Base-by-base conservation (phyloP, 2,113 vertebrate genomes). In the Ascaphus truei region DNA sequence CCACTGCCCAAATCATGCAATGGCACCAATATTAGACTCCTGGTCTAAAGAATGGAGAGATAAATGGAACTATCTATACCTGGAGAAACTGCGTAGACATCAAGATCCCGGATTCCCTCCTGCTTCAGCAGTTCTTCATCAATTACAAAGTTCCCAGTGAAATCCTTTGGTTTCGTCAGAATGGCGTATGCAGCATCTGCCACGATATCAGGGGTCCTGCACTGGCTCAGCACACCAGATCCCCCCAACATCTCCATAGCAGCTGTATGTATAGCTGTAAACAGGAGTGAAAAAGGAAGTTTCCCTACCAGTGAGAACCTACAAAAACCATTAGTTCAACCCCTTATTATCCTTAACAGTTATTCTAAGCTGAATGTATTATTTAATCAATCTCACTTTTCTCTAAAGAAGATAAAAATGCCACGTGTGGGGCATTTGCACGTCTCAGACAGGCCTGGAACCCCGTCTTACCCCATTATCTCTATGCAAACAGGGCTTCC, bases 161-260 rank as follows among this genome's bases (percentile, higher is more conserved):
- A 98, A 77, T 68, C 90, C 79, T 84, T 91, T 0, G 92, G 89
- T 55, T 85, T 90, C 65, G 86, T 86, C 69, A 99, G 86, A 80
- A 99, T 82, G 73, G 89, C 88, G 27, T 98, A 98, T 1, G 97
- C 97, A 26, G 97, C 96, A 64, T 99, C 97, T 0, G 97, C 95
- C 41, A 99, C 87, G 73, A 98, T 98, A 53, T 98, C 96, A 0
- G 87, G 86, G 22, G 90, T 99, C 31, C 97, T 91, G 78, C 96
- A 98, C n/a, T 96, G 95, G 29, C 87, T 95, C 27, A 86, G 82
- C 3, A 98, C 47, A 2, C 75, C 89, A 0, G 86, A 72, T 13
- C 95, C 96, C 27, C 95, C 96, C 15, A 99, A 68, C 96, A 99
- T 96, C 71, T 96, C 91, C 94, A 95, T 95, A 1, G 94, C 94